Conservation (phyloP, 2,113 vertebrate species). For the Sitta europaea region DNA sequence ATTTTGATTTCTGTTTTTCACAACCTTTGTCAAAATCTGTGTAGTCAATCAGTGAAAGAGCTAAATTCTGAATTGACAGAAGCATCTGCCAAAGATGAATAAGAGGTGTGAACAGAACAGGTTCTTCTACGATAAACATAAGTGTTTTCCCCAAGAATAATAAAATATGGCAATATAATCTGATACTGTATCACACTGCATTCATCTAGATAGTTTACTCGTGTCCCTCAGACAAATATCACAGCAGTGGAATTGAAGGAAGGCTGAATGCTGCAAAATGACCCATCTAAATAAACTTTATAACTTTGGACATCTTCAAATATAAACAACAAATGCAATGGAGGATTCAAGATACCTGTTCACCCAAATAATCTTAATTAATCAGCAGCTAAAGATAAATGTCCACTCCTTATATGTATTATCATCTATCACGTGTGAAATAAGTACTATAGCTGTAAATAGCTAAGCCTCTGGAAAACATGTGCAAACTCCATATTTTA, state of each 20-base stretch:
- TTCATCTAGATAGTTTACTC: neutral
- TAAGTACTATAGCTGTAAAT: neutral
- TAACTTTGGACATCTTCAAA: neutral
- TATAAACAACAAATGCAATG: neutral
- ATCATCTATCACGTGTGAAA: neutral
- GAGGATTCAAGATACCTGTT: neutral
- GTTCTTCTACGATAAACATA: neutral
- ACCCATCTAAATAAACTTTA: neutral
- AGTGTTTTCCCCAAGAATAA: neutral
- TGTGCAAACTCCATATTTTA: accelerated
- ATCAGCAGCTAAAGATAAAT: neutral
- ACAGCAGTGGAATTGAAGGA: neutral
- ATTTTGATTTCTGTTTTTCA: neutral
- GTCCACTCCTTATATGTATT: neutral
- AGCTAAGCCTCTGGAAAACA: neutral
- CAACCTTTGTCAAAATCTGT: neutral
- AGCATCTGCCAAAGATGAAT: neutral
- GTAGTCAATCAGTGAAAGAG: neutral
- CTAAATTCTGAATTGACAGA: neutral
- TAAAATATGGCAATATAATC: neutral
- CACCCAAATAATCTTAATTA: neutral
- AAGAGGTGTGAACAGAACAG: neutral
- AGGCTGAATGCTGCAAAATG: neutral
- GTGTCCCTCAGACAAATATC: neutral
- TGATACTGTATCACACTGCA: neutral